Base-by-base conservation (phyloP, 2,888 invertebrate genomes). In the Noctua comes region DNA sequence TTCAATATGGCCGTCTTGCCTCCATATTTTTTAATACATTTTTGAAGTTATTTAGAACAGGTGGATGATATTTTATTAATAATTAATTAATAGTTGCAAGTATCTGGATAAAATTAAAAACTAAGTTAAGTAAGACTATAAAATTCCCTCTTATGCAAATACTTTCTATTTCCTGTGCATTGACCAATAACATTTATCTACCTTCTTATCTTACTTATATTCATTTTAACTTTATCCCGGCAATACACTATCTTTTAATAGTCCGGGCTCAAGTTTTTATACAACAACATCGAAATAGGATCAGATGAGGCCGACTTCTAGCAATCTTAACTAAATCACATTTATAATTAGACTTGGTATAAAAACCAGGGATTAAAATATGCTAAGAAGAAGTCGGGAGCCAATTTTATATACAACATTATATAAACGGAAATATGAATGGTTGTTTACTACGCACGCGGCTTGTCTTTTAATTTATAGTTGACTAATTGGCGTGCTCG, bases 351-450 rank as follows among this genome's bases (percentile, higher is more conserved):
- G 65, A 70, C 43, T 64, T 36, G 68, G 27, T 73, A 86, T 89
- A 88, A 90, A 91, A 81, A 80, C 31, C 73, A 64, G 21, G 62
- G 82, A 86, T 86, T 87, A 87, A 90, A 84, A 73, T 73, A 68
- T 72, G 73, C 79, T 79, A 73, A 77, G 48, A 73, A 77, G 48
- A 68, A 74, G 69, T 86, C 82, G 74, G 76, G 74, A 85, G 73
- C 62, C 70, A 79, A 85, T 86, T 88, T 87, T 84, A 86, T 88
- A 74, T 88, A 86, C 72, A 77, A 74, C 85, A 82, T 86, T 86
- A 80, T 84, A 86, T 87, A 86, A 85, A 83, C 65, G 68, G 59
- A 82, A 77, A 78, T 76, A 73, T 80, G 16, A 73, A 75, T 64
- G n/a, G n/a, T 36, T 75, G 57, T 83, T 86, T 78, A 85, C 46